Evolutionary conservation across 2,888 invertebrate genomes (phyloP).

Genomic region (Noctua pronuba): DNA sequence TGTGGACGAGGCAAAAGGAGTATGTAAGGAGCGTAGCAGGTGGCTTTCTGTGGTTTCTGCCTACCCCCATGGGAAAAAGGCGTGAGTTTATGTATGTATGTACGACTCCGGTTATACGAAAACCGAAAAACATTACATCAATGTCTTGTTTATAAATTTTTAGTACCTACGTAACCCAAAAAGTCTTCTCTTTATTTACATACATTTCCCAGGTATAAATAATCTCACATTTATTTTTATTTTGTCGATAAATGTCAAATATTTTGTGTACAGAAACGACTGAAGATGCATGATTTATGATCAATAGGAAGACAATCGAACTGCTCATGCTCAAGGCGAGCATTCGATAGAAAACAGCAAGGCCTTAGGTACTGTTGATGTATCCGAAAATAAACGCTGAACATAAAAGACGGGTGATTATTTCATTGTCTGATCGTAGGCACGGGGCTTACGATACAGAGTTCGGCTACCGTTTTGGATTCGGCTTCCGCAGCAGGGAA

Average conservation of each 20-base stretch:
- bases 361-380: slow-evolving; percentile 64
- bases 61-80: too few species aligned
- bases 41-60: not conserved
- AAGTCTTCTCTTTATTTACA: slow-evolving; percentile 20
- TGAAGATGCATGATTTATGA: slow-evolving; percentile 64
- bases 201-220: slow-evolving; percentile 26
- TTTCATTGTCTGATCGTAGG: slow-evolving; percentile 70
- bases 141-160: not conserved
- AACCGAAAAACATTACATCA: not conserved
- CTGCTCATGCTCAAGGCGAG: slow-evolving; percentile 72
- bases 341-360: slow-evolving; percentile 72
- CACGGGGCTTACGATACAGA: not conserved
- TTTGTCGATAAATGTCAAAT: slow-evolving; percentile 52
- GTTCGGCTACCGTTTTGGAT: not conserved
- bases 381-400: slow-evolving; percentile 70
- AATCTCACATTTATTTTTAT: slow-evolving; percentile 41
- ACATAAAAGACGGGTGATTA: slow-evolving; percentile 72
- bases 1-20: not conserved
- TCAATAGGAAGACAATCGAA: slow-evolving; percentile 70
- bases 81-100: not conserved
- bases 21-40: not conserved
- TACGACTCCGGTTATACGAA: not conserved
- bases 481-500: not conserved
- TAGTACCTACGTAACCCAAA: not conserved
- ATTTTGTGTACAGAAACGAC: slow-evolving; percentile 46